Conservation (phyloP, 1,140 invertebrate genomes). For the Ceratoteleas bidentatus region DNA sequence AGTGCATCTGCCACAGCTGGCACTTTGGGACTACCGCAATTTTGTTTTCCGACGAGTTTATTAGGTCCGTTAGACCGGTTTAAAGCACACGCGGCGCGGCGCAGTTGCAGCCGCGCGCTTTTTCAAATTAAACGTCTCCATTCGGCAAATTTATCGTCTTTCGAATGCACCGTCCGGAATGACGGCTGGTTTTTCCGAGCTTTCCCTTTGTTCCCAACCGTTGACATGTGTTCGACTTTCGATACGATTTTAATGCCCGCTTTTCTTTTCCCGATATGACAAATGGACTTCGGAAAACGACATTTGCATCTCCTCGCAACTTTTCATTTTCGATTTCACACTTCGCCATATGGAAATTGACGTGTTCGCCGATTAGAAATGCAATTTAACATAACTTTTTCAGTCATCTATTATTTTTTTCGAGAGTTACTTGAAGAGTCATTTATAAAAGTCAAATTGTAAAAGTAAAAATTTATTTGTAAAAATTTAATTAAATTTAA, state of each 20-base stretch:
- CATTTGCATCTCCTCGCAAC: no score
- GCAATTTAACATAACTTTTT: no score
- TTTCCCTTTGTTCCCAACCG: slow-evolving; percentile 11
- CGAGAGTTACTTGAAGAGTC: no score
- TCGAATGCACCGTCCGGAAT: slow-evolving; percentile 14
- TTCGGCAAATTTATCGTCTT: slow-evolving; percentile 30
- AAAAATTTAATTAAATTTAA: no score
- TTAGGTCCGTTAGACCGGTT: slow-evolving; percentile 46
- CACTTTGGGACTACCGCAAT: slow-evolving; percentile 58
- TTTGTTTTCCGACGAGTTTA: slow-evolving; percentile 43
- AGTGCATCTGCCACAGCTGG: slow-evolving; percentile 53
- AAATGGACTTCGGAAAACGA: background rate
- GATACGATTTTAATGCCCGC: background rate
- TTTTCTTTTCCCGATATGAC: background rate
- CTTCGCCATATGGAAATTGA: no score
- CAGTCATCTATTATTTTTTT: no score
- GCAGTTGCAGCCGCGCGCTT: slow-evolving; percentile 29
- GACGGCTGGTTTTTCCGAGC: slow-evolving; percentile 1
- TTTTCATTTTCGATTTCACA: no score
- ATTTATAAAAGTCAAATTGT: no score
- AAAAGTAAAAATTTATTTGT: no score
- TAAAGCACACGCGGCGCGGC: slow-evolving; percentile 22
- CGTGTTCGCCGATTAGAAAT: no score
- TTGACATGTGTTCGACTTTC: slow-evolving; percentile 10
- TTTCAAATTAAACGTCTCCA: slow-evolving; percentile 35